Base-by-base conservation (phyloP, 2,888 invertebrate species). In the Villa cingulata region DNA sequence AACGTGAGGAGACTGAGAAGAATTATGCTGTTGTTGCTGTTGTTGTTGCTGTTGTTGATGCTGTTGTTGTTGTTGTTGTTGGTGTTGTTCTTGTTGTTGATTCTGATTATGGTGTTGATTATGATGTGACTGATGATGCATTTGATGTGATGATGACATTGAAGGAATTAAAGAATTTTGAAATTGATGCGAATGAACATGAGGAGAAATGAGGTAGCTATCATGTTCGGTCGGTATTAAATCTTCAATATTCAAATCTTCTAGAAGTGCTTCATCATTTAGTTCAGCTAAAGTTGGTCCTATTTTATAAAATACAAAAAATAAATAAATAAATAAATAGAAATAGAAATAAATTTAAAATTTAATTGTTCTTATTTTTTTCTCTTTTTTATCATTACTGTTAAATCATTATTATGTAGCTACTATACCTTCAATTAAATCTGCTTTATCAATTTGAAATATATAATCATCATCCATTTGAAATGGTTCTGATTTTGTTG, bases 381-480 rank as follows among this genome's bases (percentile, higher is more conserved):
- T 29, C 6, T 29, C 12, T 29, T 29, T 29, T 6, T 29, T 29
- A 29, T 12, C 29, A 6, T 9, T 29, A 29, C 6, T 9, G 29
- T n/a, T n/a, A n/a, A n/a, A n/a, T n/a, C n/a, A n/a, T n/a, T n/a
- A n/a, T n/a, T n/a, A n/a, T n/a, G n/a, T 34, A 15, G 12, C 29
- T 6, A 23, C 7, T 23, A 16, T 46, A 51, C 49, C 60, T 66
- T 86, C 81, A 57, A 89, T 84, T 53, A 86, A 73, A 70, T 89
- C 89, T 37, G 85, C 80, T 69, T 88, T 86, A 65, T 90, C 89
- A 46, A 88, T 86, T 74, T 87, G 81, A 64, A 89, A 87, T 58
- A 88, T 87, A 62, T 88, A 89, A 62, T 89, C 89, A 59, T 89
- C 88, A 60, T 89, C 88, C 78, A 86, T 82, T 65, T 80, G 81